Evolutionary conservation across 2,797 vertebrate genomes (phyloP).

Genomic region (Pantherophis alleghaniensis): DNA sequence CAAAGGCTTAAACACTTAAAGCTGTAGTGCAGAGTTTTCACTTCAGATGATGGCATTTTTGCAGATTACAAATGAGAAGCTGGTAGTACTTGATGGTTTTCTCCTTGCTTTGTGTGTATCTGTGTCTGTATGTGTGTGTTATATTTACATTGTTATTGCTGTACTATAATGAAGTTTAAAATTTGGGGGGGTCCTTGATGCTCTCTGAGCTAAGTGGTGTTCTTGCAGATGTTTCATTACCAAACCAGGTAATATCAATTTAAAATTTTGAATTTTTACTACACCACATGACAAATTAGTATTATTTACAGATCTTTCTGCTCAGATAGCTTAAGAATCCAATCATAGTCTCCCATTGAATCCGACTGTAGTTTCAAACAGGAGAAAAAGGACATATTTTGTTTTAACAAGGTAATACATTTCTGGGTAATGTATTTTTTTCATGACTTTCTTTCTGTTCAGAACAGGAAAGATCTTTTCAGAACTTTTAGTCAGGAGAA

Average conservation of each 20-base stretch:
- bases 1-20: conserved; percentile 81
- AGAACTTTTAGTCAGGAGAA: background rate
- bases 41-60: conserved; percentile 25
- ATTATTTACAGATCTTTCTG: background rate
- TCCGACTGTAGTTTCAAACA: background rate
- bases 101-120: background rate
- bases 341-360: background rate
- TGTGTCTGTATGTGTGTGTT: background rate
- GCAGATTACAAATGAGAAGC: background rate
- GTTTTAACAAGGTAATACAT: background rate
- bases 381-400: background rate
- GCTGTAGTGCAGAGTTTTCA: conserved; percentile 49
- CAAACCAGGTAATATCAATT: background rate
- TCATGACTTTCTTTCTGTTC: background rate
- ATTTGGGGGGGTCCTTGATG: background rate
- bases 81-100: background rate
- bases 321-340: background rate
- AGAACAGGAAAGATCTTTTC: background rate
- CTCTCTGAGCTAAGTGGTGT: background rate
- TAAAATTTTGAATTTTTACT: background rate
- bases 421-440: background rate
- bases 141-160: background rate
- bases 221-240: background rate
- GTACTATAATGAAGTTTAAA: background rate
- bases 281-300: background rate